Percentiles rank a stretch among this genome's conserved stretches.
phyloP scores from a whole-genome alignment of 2,888 invertebrate genomes.

The Ennomos erosarius region DNA sequence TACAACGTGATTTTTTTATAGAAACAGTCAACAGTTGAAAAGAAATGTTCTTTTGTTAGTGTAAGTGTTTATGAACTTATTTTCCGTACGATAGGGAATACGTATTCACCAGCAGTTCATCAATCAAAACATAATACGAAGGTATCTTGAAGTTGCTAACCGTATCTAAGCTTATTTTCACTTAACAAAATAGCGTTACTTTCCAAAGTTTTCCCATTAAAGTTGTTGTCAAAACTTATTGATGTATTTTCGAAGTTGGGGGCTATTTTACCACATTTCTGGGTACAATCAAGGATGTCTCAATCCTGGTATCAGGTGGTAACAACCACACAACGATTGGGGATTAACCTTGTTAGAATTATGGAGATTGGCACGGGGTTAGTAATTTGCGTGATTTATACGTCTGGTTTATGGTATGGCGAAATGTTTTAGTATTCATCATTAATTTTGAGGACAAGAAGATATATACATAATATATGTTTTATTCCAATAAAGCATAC shows the following conservation, averaged over 20 bases:
- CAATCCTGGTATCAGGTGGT: conserved; percentile 41
- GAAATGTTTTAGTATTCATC: conserved; percentile 19
- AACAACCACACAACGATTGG: conserved; percentile 33
- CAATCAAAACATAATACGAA: conserved; percentile 23
- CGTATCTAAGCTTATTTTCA: conserved; percentile 44
- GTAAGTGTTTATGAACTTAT: conserved; percentile 14
- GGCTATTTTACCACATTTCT: conserved; percentile 55
- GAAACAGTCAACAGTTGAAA: too few relatives aligned
- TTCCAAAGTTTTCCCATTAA: conserved; percentile 68
- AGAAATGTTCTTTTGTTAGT: neutral
- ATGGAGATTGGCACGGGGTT: conserved; percentile 26
- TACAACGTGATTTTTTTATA: too few relatives aligned
- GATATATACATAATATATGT: too few relatives aligned
- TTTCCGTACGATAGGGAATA: conserved; percentile 3
- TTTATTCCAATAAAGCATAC: neutral
- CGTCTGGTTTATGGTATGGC: conserved; percentile 19
- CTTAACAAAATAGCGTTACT: conserved; percentile 57
- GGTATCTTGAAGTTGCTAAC: conserved; percentile 24
- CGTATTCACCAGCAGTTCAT: conserved; percentile 27
- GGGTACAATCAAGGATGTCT: conserved; percentile 35
- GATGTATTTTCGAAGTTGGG: conserved; percentile 64
- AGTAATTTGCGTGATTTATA: conserved; percentile 24
- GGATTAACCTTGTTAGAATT: conserved; percentile 32
- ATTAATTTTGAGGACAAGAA: neutral
- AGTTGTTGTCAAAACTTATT: conserved; percentile 65